Conservation (phyloP, 2,888 invertebrate genomes). For the Acrobasis consociella region DNA sequence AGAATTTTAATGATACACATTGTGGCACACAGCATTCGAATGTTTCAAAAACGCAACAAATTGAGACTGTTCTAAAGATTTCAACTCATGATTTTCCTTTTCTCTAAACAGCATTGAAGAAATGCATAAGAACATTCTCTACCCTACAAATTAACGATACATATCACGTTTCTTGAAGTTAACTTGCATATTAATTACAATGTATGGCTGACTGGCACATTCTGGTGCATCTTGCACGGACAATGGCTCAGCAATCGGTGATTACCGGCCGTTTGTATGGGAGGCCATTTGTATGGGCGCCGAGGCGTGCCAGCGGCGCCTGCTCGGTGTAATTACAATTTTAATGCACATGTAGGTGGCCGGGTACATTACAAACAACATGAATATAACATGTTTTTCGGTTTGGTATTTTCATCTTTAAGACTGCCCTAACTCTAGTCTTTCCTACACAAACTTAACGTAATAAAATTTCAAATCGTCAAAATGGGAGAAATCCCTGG, state of each 20-base stretch:
- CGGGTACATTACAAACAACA: background rate
- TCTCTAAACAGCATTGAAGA: too few species aligned
- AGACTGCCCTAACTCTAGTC: background rate
- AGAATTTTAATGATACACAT: too few species aligned
- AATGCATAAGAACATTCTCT: background rate
- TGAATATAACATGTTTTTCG: background rate
- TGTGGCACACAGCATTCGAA: too few species aligned
- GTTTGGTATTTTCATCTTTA: background rate
- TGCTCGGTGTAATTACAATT: conserved; percentile 11
- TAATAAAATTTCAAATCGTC: too few species aligned
- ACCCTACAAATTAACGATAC: background rate
- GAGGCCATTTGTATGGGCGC: conserved; percentile 35
- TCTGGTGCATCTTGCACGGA: conserved; percentile 7
- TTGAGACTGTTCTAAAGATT: too few species aligned
- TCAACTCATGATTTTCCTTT: too few species aligned
- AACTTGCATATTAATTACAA: background rate
- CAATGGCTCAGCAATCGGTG: conserved; percentile 27
- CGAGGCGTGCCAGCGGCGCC: conserved; percentile 25
- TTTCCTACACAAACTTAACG: too few species aligned
- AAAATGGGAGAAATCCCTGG: too few species aligned
- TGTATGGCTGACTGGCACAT: conserved; percentile 13
- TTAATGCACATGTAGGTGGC: conserved; percentile 15
- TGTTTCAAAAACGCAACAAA: too few species aligned
- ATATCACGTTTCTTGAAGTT: background rate
- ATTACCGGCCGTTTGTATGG: conserved; percentile 37